Evolutionary conservation across 2,888 invertebrate genomes (phyloP).

Genomic region (Ectobius pallidus): DNA sequence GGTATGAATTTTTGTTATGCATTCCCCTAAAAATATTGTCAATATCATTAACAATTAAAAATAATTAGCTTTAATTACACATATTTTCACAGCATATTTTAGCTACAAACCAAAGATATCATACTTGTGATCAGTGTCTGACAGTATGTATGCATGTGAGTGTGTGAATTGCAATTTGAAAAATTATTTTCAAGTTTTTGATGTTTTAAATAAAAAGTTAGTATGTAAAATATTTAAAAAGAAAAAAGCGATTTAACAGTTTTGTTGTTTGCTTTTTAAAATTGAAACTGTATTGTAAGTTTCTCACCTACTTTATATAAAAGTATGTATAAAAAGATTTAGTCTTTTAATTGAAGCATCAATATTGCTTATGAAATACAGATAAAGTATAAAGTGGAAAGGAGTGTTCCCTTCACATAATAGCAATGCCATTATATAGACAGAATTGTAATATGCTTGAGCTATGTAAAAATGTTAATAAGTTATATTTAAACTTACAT

Average conservation of each 20-base stretch:
- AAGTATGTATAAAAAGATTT: background rate
- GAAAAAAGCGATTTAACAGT: background rate
- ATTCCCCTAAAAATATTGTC: background rate
- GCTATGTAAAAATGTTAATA: conserved; percentile 1
- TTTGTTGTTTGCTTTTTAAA: conserved; percentile 14
- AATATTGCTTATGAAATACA: conserved; percentile 5
- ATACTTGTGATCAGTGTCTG: conserved; percentile 15
- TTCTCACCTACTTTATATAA: conserved; percentile 13
- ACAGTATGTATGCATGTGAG: conserved; percentile 9
- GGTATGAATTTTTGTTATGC: background rate
- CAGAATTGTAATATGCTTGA: conserved; percentile 13
- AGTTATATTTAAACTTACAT: background rate
- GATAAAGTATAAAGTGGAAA: background rate
- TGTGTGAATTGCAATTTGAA: conserved; percentile 10
- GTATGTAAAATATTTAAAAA: conserved; percentile 14
- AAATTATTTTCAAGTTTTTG: conserved; percentile 11
- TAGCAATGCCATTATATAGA: background rate
- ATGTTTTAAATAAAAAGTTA: background rate
- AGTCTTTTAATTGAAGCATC: background rate
- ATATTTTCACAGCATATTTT: conserved; percentile 20
- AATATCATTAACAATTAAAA: conserved; percentile 14
- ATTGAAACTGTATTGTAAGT: background rate
- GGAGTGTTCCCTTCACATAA: background rate
- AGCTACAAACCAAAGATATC: conserved; percentile 22
- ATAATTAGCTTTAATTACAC: conserved; percentile 13